Conservation (phyloP, 1,140 invertebrate species). For the Planococcus citri region DNA sequence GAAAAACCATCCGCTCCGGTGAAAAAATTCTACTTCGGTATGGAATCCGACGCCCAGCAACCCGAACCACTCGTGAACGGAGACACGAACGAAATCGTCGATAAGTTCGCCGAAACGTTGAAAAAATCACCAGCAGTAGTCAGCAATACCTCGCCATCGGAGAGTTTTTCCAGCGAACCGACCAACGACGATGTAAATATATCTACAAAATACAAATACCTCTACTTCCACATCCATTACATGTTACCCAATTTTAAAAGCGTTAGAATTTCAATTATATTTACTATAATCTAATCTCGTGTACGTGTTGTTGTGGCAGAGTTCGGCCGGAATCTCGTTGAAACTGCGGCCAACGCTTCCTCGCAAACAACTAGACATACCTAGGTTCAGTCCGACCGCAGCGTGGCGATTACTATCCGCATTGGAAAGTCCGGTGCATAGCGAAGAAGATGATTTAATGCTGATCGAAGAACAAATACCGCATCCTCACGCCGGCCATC, state of each 20-base stretch:
- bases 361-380: slow-evolving; percentile 57
- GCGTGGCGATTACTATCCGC: slow-evolving; percentile 60
- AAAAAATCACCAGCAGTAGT: slow-evolving; percentile 21
- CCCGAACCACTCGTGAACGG: slow-evolving; percentile 4
- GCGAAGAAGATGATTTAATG: slow-evolving; percentile 31
- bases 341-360: slow-evolving; percentile 61
- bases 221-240: neutral
- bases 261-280: neutral
- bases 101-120: slow-evolving; percentile 33
- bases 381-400: slow-evolving; percentile 64
- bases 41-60: slow-evolving; percentile 42
- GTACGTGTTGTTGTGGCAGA: slow-evolving; percentile 9
- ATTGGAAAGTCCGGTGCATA: slow-evolving; percentile 30
- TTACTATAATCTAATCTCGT: neutral
- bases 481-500: slow-evolving; percentile 35
- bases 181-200: slow-evolving; percentile 23
- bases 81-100: slow-evolving; percentile 30
- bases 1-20: slow-evolving; percentile 33
- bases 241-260: neutral
- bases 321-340: slow-evolving; percentile 41
- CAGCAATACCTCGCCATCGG: slow-evolving; percentile 25
- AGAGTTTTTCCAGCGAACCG: slow-evolving; percentile 27
- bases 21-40: slow-evolving; percentile 65
- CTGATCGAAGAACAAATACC: slow-evolving; percentile 42
- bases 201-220: neutral